A percentile compares a stretch with the other conserved stretches of the same genome.
Evolutionary conservation across 2,113 vertebrate genomes (phyloP).

Genomic region (Tenebrosternarchus preto): DNA sequence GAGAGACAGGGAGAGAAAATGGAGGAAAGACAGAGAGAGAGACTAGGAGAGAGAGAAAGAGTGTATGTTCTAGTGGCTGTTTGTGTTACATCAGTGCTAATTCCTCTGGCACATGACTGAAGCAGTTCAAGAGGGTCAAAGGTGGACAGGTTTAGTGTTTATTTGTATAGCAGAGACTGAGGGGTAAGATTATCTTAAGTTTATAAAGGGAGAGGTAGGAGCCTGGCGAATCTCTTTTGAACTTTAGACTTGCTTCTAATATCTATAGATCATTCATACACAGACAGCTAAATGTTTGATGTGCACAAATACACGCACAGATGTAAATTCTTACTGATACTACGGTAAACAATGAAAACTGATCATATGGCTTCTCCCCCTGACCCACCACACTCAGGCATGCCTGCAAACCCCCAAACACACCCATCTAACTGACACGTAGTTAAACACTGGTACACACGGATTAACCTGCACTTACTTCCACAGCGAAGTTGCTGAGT

Average conservation of each 20-base stretch:
- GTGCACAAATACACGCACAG: neutral
- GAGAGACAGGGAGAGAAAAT: neutral
- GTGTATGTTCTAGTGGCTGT: neutral
- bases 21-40: too few species aligned
- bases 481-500: constrained; percentile 43
- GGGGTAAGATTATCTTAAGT: neutral
- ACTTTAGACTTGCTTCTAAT: neutral
- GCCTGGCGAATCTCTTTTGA: neutral
- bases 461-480: constrained; percentile 44
- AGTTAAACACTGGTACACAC: constrained; percentile 35
- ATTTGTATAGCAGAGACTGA: constrained; percentile 19
- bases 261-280: neutral
- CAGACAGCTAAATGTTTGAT: neutral
- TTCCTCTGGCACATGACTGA: constrained; percentile 4
- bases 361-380: neutral
- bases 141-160: constrained; percentile 25
- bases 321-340: neutral
- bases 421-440: constrained; percentile 34
- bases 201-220: neutral
- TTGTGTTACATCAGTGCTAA: constrained; percentile 6
- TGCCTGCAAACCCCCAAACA: constrained; percentile 18
- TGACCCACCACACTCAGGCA: neutral
- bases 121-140: constrained; percentile 15
- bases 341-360: neutral
- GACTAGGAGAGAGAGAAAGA: neutral